Percentiles rank a stretch among this genome's conserved stretches.
Evolutionary conservation across 2,113 vertebrate genomes (phyloP).

Genomic region (Oxyruncus cristatus): DNA sequence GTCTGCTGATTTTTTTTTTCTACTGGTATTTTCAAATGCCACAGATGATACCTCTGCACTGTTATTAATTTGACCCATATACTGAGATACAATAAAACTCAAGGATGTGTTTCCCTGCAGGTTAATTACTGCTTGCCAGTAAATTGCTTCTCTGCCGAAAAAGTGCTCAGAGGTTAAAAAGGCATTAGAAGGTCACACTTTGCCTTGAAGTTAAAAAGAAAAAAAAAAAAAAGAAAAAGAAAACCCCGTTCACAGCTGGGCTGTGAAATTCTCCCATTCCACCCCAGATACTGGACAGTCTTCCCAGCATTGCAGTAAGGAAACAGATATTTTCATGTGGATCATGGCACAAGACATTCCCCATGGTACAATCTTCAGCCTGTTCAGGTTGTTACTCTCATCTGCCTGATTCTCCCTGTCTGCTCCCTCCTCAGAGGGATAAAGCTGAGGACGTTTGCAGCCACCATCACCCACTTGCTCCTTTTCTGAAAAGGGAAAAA

Average conservation of each 20-base stretch:
- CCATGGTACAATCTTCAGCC: not conserved
- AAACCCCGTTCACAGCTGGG: no score
- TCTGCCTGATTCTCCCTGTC: not conserved
- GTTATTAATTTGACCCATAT: not conserved
- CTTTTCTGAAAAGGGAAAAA: not conserved
- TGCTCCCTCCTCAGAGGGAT: not conserved
- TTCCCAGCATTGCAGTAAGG: not conserved
- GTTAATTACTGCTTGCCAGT: slow-evolving; percentile 11
- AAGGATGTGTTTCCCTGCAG: not conserved
- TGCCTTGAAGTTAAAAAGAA: not conserved
- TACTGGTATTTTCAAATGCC: not conserved
- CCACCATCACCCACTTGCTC: not conserved
- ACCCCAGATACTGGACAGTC: not conserved
- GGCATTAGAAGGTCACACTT: not conserved
- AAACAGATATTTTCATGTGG: not conserved
- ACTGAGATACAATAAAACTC: not conserved
- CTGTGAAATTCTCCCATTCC: not conserved
- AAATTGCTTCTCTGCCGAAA: not conserved
- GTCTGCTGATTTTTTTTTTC: not conserved
- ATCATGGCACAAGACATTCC: no score
- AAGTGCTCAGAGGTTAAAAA: not conserved
- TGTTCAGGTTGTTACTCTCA: not conserved
- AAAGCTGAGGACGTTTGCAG: not conserved
- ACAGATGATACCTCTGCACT: not conserved
- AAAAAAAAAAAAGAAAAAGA: not conserved